Base-by-base conservation (phyloP, 2,888 invertebrate genomes). In the Epirrhoe tristata region DNA sequence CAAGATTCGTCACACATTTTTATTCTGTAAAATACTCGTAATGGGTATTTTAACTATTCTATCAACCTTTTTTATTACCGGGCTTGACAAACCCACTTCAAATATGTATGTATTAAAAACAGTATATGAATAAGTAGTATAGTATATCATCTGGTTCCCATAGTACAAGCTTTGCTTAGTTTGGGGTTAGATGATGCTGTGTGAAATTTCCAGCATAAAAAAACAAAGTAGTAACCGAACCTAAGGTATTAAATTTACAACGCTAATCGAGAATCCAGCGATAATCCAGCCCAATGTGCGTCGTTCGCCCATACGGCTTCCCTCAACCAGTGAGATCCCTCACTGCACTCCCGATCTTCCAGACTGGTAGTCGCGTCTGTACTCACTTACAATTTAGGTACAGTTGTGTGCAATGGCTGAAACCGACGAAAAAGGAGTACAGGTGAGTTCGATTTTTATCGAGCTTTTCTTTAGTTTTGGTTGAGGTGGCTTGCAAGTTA, bases 401-500 rank as follows among this genome's bases (percentile, higher is more conserved):
- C 63, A 63, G 57, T 60, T 62, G 61, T 59, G 63, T 63, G 55
- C n/a, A 34, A 90, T 90, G 90, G 79, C 86, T 43, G 89, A 86
- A 48, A 74, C 76, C 0, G 87, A 85, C 32, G 89, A 89, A 63
- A 89, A 85, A 72, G 85, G 85, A 31, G 79, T 81, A 7, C 88
- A 90, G 82, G 90, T 90, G 74, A 73, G 86, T 69, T 16, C 16
- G 16, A 53, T 52, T 53, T 58, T 52, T 63, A 61, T 56, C 17
- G 36, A 55, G 34, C 12, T 56, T 52, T 58, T 59, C 59, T 7
- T 24, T 12, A 10, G 4, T 43, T 43, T 46, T n/a, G 14, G 46
- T n/a, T 16, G 6, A 12, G 48, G 48, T 0, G 46, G n/a, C 6
- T 36, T 36, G 10, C 10, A 10, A 10, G 1, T 6, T 8, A 12